phyloP scores from a whole-genome alignment of 2,113 vertebrate species.

The Empidonax alnorum region DNA sequence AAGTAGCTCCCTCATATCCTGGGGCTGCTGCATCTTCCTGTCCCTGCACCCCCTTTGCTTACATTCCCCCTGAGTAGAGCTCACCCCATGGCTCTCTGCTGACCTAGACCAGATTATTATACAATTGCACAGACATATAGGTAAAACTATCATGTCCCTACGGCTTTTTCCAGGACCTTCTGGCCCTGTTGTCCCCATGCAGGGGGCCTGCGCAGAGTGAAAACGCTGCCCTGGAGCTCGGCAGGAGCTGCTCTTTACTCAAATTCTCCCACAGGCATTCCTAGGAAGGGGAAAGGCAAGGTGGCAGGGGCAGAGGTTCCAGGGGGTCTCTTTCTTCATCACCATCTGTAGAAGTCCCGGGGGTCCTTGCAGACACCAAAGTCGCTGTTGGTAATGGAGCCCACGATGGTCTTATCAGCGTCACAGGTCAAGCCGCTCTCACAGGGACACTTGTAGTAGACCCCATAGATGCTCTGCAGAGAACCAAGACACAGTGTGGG shows the following conservation, averaged over 20 bases:
- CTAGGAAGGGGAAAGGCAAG: background rate
- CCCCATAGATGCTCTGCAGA: conserved; percentile 69
- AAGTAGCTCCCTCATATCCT: background rate
- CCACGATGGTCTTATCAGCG: conserved; percentile 63
- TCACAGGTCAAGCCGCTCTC: conserved; percentile 79
- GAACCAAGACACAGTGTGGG: accelerated
- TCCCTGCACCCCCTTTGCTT: background rate
- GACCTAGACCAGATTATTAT: accelerated
- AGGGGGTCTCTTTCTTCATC: background rate
- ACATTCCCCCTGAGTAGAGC: background rate
- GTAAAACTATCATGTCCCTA: background rate
- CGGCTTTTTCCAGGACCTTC: background rate
- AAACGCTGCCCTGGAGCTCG: accelerated
- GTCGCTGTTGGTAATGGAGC: conserved; percentile 79
- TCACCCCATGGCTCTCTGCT: background rate
- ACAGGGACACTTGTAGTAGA: conserved; percentile 84
- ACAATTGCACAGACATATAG: accelerated
- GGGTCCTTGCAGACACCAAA: conserved; percentile 74
- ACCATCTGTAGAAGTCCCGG: accelerated
- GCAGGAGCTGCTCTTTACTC: conserved; percentile 24
- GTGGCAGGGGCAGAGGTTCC: accelerated
- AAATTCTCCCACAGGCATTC: background rate
- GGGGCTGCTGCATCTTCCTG: background rate
- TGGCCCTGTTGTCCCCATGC: background rate
- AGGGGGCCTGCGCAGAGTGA: accelerated